Conservation (phyloP, 2,797 vertebrate genomes). For the Premnoplex brunnescens region DNA sequence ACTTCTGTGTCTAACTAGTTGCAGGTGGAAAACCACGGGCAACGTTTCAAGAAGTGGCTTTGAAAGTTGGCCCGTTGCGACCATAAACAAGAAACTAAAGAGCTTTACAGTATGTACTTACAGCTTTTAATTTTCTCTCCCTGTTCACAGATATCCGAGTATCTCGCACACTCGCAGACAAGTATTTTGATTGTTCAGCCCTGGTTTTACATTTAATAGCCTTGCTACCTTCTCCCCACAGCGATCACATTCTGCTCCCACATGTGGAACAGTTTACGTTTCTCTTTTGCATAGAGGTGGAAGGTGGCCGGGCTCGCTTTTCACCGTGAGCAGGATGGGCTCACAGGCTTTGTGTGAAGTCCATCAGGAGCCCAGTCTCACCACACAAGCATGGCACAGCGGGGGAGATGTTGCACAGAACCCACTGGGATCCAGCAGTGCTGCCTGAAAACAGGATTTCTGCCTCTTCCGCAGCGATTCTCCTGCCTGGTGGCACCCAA, state of each 20-base stretch:
- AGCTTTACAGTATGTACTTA: slow-evolving; percentile 66
- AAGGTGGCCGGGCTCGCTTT: background rate
- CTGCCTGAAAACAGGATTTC: background rate
- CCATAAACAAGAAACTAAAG: slow-evolving; percentile 70
- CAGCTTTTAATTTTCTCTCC: slow-evolving; percentile 67
- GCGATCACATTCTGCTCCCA: slow-evolving; percentile 33
- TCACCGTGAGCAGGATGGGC: background rate
- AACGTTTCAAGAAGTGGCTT: slow-evolving; percentile 68
- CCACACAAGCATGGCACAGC: background rate
- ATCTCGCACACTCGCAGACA: slow-evolving; percentile 27
- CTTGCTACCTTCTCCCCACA: slow-evolving; percentile 55
- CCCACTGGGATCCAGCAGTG: background rate
- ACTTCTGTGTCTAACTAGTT: slow-evolving; percentile 57
- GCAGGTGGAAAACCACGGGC: slow-evolving; percentile 57
- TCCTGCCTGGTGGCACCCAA: background rate
- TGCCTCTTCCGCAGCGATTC: background rate
- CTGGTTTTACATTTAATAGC: slow-evolving; percentile 64
- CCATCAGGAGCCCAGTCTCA: background rate
- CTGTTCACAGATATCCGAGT: slow-evolving; percentile 63
- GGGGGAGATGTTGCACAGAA: background rate
- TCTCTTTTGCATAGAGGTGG: slow-evolving; percentile 33
- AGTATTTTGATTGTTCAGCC: slow-evolving; percentile 63
- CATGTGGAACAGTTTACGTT: slow-evolving; percentile 51
- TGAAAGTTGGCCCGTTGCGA: slow-evolving; percentile 64
- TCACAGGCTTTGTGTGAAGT: background rate